Conservation (phyloP, 2,113 vertebrate species). For the Carassius gibelio region DNA sequence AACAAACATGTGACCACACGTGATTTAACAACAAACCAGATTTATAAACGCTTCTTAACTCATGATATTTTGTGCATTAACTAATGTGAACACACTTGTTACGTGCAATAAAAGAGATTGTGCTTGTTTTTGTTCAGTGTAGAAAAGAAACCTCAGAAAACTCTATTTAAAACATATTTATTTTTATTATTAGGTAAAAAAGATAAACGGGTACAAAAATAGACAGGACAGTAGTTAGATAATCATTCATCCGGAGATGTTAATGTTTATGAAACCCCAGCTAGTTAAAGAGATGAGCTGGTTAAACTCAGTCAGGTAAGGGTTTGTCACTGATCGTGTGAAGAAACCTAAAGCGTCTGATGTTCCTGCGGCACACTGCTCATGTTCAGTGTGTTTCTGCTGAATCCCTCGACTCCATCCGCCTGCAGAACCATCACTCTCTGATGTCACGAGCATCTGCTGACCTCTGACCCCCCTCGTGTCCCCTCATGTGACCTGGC, state of each 20-base stretch:
- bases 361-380: too few species aligned
- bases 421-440: too few species aligned
- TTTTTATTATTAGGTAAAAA: background rate
- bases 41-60: background rate
- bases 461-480: slow-evolving; percentile 4
- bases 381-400: too few species aligned
- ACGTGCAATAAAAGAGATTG: too few species aligned
- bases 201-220: background rate
- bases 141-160: background rate
- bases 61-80: too few species aligned
- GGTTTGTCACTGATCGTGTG: too few species aligned
- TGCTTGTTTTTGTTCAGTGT: background rate
- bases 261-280: background rate
- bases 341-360: too few species aligned
- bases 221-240: background rate
- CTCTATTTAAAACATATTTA: background rate
- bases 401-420: too few species aligned
- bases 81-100: too few species aligned
- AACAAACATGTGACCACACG: background rate
- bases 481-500: background rate
- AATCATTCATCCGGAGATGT: background rate
- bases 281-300: background rate
- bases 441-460: too few species aligned
- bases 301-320: too few species aligned
- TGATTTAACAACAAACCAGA: background rate